Evolutionary conservation across 2,113 vertebrate species (phyloP), one percentile per base, ranked within the genome.

Genomic region (Ammodramus savannarum): DNA sequence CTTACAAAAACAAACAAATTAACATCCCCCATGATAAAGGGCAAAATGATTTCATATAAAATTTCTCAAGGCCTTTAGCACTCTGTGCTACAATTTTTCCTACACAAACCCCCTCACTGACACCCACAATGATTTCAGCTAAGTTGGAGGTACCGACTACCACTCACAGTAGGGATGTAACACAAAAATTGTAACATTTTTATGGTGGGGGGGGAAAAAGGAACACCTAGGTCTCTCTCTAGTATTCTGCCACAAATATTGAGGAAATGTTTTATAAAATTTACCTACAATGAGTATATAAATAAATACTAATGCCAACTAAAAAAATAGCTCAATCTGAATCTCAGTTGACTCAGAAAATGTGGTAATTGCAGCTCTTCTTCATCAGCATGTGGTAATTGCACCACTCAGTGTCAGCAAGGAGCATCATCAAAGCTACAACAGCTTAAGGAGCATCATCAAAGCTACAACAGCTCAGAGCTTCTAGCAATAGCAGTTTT

Each of bases 391-490:
- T 79, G 84, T 93, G 96, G 90, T 93, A 93, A 93, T 75, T 85
- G 90, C 57, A 89, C 94, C 95, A 87, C 96, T 96, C 84, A 57
- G 93, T 32, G 90, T 94, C 92, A 76, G 86, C 91, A 93, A 91
- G 91, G 87, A 90, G 95, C 79, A 96, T 94, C 94, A 92, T 92
- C 91, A 90, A 89, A 91, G 89, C 80, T 73, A 73, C 68, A 86
- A 80, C 76, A 94, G 82, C 69, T 93, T 89, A 89, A 88, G 90
- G 87, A 88, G 91, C 82, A 96, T 91, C 93, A 89, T 94, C 92
- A 91, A 90, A 91, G 90, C 77, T 76, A 55, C 54, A 92, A 80
- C 63, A 92, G 76, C 77, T 90, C 38, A 25, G 43, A 79, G 67
- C 46, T 83, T 65, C 85, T 26, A 79, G 91, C 82, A 80, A 55